Base-by-base conservation (phyloP, 1,140 invertebrate genomes). In the Drosophila subobscura region DNA sequence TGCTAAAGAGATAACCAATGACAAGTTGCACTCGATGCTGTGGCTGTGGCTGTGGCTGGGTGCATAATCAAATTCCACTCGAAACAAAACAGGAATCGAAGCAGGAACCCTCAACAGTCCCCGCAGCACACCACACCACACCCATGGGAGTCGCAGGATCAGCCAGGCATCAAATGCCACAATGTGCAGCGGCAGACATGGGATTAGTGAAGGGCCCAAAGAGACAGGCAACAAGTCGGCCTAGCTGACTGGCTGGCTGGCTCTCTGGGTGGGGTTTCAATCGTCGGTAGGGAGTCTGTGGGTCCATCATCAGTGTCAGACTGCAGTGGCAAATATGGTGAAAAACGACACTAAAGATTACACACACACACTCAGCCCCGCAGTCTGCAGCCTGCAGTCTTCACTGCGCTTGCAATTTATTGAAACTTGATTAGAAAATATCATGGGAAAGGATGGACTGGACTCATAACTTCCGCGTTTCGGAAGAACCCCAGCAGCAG, bases 11-110 rank as follows among this genome's bases (percentile, higher is more conserved):
- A 74, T 74, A 74, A 74, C 73, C 71, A 74, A 74, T 74, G 72
- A 76, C 72, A 75, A 75, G 72, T 76, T 76, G 72, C 72, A 75
- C 63, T 75, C 71, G 71, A 73, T 59, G 70, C 70, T 73, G 55
- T 51, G 53, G 59, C 51, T 12, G 16, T 20, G 16, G 16, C 16
- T 20, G 16, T 20, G 16, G 16, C 16, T 20, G 59, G 54, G 8
- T 73, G 72, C 72, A 75, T 75, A 75, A 75, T 75, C 42, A 76
- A 76, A 75, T 76, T 46, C 44, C 60, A 66, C 50, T 50, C 70
- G 75, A 74, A 53, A 33, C 29, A 54, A 63, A 72, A 72, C 67
- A 72, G 57, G 72, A 47, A 45, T 50, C 40, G 41, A 72, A 60
- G 37, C 41, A 12, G 41, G 49, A 67, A 45, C 72, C 72, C 46